These are phyloP conservation scores for Polia nebulosa DNA, from an alignment of 2,888 invertebrate species.

Conservation along the genomic window DNA sequence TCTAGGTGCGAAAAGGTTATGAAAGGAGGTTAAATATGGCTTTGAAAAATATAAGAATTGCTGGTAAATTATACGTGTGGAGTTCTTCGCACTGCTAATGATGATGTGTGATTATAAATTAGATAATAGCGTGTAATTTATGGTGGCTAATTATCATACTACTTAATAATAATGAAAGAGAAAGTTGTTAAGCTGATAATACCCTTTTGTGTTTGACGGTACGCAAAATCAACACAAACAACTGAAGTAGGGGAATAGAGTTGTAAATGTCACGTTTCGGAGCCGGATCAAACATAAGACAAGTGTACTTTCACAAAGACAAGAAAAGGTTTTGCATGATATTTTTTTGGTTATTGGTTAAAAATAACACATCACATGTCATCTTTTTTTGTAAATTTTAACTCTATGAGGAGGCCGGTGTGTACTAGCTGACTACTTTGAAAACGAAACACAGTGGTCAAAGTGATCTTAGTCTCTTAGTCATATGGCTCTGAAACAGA, in stretches of 20 bases:
- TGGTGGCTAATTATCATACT: constrained; percentile 42
- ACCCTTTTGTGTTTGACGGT: constrained; percentile 32
- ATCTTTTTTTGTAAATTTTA: too few species aligned
- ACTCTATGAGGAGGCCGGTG: too few species aligned
- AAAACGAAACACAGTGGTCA: too few species aligned
- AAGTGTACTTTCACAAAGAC: not conserved
- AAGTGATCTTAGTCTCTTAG: too few species aligned
- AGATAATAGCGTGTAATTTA: constrained; percentile 41
- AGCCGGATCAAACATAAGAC: not conserved
- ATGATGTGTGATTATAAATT: constrained; percentile 34
- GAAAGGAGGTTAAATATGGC: constrained; percentile 55
- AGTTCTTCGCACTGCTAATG: constrained; percentile 34
- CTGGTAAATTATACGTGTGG: constrained; percentile 34
- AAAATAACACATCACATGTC: too few species aligned
- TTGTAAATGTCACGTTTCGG: constrained; percentile 14
- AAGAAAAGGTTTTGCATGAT: not conserved
- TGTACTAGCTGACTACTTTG: too few species aligned
- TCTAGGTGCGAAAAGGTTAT: constrained; percentile 74
- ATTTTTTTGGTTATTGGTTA: too few species aligned
- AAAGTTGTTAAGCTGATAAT: constrained; percentile 33
- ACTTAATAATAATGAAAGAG: constrained; percentile 25
- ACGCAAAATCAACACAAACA: constrained; percentile 8
- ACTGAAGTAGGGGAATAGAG: constrained; percentile 8
- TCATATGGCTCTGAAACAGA: too few species aligned
- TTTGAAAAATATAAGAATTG: constrained; percentile 45